Percentiles rank a stretch among this genome's conserved stretches.
phyloP scores from a whole-genome alignment of 2,797 vertebrate species.

The Eulemur albifrons region DNA sequence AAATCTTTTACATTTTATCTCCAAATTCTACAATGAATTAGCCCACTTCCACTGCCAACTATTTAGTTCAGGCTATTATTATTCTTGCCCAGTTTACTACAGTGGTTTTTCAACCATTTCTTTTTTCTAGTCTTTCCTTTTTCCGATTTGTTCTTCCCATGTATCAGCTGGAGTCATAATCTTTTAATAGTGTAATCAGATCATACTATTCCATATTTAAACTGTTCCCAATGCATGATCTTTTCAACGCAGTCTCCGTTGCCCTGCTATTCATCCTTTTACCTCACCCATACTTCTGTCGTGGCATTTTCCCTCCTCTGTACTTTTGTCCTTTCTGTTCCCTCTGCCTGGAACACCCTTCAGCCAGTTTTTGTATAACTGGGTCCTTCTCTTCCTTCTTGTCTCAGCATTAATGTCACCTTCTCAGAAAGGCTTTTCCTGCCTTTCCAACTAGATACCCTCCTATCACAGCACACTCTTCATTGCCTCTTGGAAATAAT shows the following conservation, averaged over 20 bases:
- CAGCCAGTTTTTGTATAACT: background rate
- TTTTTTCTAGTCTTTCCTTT: background rate
- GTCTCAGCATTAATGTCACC: background rate
- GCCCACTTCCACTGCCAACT: background rate
- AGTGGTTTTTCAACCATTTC: background rate
- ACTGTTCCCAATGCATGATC: background rate
- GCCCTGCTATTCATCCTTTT: background rate
- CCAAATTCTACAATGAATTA: background rate
- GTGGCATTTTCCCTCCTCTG: background rate
- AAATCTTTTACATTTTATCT: background rate
- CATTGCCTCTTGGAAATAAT: background rate
- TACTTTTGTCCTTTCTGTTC: background rate
- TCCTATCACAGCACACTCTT: background rate
- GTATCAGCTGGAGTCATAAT: background rate
- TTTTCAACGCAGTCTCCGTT: background rate
- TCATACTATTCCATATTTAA: background rate
- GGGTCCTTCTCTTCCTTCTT: background rate
- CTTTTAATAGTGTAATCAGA: background rate
- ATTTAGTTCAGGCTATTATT: background rate
- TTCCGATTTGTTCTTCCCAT: background rate
- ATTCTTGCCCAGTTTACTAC: background rate
- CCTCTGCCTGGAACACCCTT: background rate
- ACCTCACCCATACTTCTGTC: background rate
- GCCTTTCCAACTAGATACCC: background rate
- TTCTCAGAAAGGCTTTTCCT: background rate